Evolutionary conservation across 1,140 invertebrate species (phyloP), one percentile per base, ranked within the genome.

Genomic region (Carposina sasakii): DNA sequence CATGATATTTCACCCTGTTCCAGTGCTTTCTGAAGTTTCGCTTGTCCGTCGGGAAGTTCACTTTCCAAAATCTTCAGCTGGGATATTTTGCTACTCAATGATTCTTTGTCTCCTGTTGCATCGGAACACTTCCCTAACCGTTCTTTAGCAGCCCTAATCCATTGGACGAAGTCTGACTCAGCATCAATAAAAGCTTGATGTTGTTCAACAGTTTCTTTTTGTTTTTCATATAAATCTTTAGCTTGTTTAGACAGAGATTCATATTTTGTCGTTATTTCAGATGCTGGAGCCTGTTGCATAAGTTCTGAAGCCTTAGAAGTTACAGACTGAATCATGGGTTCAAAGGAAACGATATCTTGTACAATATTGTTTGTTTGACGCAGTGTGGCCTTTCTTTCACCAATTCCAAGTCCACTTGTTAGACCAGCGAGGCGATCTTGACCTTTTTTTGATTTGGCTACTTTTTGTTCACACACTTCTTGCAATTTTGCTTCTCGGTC

Each of bases 321-420:
- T 10, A 97, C 94, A 23, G 94, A 96, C 72, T 96, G 94, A 59
- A 97, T 97, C 94, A 97, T 96, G 3, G 96, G 96, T 76, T 97
- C 95, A 82, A 97, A 96, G 13, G 94, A 95, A 44, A 96, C 95
- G 63, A 97, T 96, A 81, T 97, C 95, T 83, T 96, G 94, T 13
- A 97, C 94, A 68, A 97, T 96, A 76, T 94, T 96, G 73, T 94
- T 95, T 13, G 95, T 96, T 75, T 95, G 93, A 50, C 95, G 88
- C n/a, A 97, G 87, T 66, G 92, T 94, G 3, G 94, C 94, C 82
- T 95, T 96, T 50, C 94, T 87, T 77, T 96, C 94, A 16, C 92
- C 92, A 49, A 95, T 90, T 41, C 91, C 93, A 15, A 95, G 75
- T 4, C 87, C 88, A 9, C 92, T 91, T 57, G 91, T 93, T 1